Conservation (phyloP, 2,113 vertebrate species). For the Bubalus kerabau region DNA sequence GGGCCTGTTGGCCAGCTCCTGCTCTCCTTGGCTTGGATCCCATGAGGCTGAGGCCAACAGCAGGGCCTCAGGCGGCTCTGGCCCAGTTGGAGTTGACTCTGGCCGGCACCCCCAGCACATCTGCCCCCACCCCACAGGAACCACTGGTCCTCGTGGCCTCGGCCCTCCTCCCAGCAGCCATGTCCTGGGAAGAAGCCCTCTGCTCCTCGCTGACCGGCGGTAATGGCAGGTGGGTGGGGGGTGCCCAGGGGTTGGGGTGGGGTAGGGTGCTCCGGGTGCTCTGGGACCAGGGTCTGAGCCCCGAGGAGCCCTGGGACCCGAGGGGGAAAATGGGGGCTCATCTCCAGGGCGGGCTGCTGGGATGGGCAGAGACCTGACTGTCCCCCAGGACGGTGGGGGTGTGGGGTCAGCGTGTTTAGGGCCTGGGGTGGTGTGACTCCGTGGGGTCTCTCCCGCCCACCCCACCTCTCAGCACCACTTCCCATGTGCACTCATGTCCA, state of each 20-base stretch:
- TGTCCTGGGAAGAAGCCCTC: background rate
- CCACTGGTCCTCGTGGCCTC: fast-evolving
- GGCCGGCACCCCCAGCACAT: too few species aligned
- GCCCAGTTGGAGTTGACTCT: background rate
- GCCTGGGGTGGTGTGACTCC: background rate
- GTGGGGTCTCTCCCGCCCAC: fast-evolving
- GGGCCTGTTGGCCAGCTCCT: background rate
- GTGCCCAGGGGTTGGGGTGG: background rate
- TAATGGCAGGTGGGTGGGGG: background rate
- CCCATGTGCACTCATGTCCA: fast-evolving
- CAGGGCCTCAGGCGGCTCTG: background rate
- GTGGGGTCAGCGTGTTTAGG: fast-evolving
- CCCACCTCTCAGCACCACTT: background rate
- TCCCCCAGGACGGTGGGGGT: too few species aligned
- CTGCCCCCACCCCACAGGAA: background rate
- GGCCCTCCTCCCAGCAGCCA: background rate
- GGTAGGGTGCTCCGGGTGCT: background rate
- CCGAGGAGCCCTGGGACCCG: fast-evolving
- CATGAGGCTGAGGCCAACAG: background rate
- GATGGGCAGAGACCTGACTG: background rate
- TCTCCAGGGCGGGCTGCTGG: background rate
- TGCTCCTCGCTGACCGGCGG: fast-evolving
- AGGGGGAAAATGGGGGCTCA: background rate
- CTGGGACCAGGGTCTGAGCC: background rate
- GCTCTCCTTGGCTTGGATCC: background rate